Evolutionary conservation across 2,113 vertebrate genomes (phyloP), one percentile per base, ranked within the genome.

Genomic region (Brachypodius melanocephalos): DNA sequence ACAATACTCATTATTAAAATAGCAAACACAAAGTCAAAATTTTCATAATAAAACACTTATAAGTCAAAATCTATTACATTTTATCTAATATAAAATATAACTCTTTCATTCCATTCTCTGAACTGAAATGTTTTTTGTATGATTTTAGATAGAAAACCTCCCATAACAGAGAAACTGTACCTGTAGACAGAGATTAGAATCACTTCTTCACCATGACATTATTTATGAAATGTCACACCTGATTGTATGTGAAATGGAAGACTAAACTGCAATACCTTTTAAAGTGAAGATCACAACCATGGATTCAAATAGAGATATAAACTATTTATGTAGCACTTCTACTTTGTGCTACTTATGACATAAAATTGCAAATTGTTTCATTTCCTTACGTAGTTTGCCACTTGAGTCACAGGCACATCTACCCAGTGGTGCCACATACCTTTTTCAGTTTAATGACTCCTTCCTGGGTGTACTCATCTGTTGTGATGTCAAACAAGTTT

Each of bases 401-500:
- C 36, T 16, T 68, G 28, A 58, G 22, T 9, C 52, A 36, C 22
- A 69, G 38, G 4, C 69, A 65, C 14, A 54, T 59, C 8, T 38
- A 61, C 4, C 32, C 40, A 13, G 29, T 0, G 1, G 6, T 75
- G 14, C 9, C 71, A 82, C 69, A 34, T 98, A 99, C 99, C 99
- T 98, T 98, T 98, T 98, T 99, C 79, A 99, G 97, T 80, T 98
- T 98, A 88, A 99, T 98, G 85, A 99, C 97, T 57, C 99, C 99
- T 96, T 99, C 99, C 82, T 99, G 99, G 80, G 99, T 99, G 57
- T 98, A 98, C 63, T 99, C 98, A 79, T 99, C 99, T 93, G 99
- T 99, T 48, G 98, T 93, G 77, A 99, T 99, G 84, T 99, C 99
- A 98, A 99, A 99, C 93, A 99, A 98, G 94, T 98, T 98, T 24